Evolutionary conservation across 2,797 vertebrate species (phyloP).

Genomic region (Tympanoctomys barrerae): DNA sequence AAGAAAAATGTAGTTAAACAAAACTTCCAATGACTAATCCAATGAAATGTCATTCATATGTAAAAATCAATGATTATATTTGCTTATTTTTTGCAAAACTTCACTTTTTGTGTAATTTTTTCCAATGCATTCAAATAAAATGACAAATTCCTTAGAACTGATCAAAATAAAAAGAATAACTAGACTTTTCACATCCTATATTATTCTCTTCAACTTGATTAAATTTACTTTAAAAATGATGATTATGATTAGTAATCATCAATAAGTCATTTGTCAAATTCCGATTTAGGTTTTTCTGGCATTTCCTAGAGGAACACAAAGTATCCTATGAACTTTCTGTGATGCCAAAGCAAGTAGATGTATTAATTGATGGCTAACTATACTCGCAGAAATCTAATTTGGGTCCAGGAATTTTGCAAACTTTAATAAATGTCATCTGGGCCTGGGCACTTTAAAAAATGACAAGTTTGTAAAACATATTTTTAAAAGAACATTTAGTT

Average conservation of each 20-base stretch:
- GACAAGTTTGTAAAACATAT: neutral
- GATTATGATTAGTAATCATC: constrained; percentile 18
- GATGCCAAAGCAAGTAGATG: neutral
- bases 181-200: neutral
- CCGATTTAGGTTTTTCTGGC: neutral
- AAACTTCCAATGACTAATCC: neutral
- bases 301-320: neutral
- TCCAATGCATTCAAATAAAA: constrained; percentile 2
- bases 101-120: neutral
- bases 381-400: neutral
- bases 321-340: neutral
- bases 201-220: constrained; percentile 10
- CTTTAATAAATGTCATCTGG: neutral
- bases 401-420: neutral
- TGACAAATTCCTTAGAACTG: neutral
- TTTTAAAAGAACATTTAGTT: neutral
- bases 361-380: neutral
- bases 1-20: neutral
- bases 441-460: neutral
- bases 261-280: constrained; percentile 20
- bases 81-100: neutral
- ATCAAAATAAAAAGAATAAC: constrained; percentile 9
- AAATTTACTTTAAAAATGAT: constrained; percentile 25
- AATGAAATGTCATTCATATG: neutral
- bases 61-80: neutral